Base-by-base conservation (phyloP, 2,888 invertebrate species). In the Lithophane semibrunnea region DNA sequence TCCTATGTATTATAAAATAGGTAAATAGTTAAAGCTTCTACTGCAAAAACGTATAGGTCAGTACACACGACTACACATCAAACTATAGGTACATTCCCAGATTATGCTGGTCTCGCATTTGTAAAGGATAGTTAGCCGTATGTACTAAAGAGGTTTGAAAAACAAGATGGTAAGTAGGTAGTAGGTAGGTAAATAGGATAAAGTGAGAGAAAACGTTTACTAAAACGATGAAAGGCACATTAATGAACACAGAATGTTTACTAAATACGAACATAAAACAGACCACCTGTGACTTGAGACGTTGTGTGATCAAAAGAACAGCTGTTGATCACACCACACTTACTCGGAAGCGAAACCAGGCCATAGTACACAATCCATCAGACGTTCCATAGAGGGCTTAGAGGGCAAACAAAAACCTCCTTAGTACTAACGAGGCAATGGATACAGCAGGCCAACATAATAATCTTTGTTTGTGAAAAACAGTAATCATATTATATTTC, bases 401-500 rank as follows among this genome's bases (percentile, higher is more conserved):
- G 13, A 21, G 2, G 10, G 7, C 16, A 9, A 37, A 44, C 21
- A 64, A 18, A 37, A 21, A 44, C 16, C 16, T 78, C n/a, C 52
- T 64, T 10, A 7, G 24, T 56, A 47, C 8, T 0, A 29, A 44
- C 7, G 16, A 54, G 0, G 78, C 24, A 63, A 61, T 75, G 75
- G 29, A 70, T 13, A 66, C 44, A 29, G 12, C 52, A 63, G 13
- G 10, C 76, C 61, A 82, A 84, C 64, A 72, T 54, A 37, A 24
- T 47, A 58, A 82, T 54, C 42, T 65, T 42, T 77, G 54, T 78
- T 79, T 58, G 69, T 69, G 61, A 73, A 63, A 81, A 82, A 82
- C 74, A 86, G 73, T 67, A 78, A 70, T 78, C 69, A 56, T 79
- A 84, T 86, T 83, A 75, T 75, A 73, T 84, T 84, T 86, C 86